Evolutionary conservation across 1,140 invertebrate genomes (phyloP).

Genomic region (Phymorhynchus buccinoides): DNA sequence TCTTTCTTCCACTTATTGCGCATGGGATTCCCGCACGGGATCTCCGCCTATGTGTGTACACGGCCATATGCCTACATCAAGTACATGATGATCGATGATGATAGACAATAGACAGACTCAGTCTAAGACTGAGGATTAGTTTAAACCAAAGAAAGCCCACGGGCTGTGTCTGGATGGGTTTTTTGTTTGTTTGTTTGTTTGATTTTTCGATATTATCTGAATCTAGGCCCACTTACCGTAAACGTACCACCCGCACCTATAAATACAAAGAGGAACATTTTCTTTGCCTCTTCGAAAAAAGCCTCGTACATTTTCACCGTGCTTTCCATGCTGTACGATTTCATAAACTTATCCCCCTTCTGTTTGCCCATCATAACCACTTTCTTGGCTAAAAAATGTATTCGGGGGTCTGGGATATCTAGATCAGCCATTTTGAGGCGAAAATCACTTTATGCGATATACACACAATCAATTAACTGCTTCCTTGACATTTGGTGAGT

Average conservation of each 20-base stretch:
- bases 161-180: no score
- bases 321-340: slow-evolving; percentile 86
- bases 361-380: slow-evolving; percentile 90
- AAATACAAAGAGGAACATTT: slow-evolving; percentile 58
- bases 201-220: no score
- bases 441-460: background rate
- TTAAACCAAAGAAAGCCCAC: no score
- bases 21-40: no score
- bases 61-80: no score
- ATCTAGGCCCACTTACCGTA: no score
- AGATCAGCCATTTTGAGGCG: slow-evolving; percentile 50
- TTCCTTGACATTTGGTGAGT: background rate
- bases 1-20: no score
- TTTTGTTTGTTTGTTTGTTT: no score
- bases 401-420: slow-evolving; percentile 79
- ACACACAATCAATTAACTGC: background rate
- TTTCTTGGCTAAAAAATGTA: slow-evolving; percentile 87
- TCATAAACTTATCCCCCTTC: slow-evolving; percentile 92
- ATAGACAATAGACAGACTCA: no score
- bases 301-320: slow-evolving; percentile 84
- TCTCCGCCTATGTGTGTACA: no score
- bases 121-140: no score
- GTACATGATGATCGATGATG: no score
- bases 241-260: slow-evolving; percentile 54
- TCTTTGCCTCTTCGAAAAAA: slow-evolving; percentile 84